phyloP scores from a whole-genome alignment of 2,113 vertebrate species.

The Charadrius vociferus region DNA sequence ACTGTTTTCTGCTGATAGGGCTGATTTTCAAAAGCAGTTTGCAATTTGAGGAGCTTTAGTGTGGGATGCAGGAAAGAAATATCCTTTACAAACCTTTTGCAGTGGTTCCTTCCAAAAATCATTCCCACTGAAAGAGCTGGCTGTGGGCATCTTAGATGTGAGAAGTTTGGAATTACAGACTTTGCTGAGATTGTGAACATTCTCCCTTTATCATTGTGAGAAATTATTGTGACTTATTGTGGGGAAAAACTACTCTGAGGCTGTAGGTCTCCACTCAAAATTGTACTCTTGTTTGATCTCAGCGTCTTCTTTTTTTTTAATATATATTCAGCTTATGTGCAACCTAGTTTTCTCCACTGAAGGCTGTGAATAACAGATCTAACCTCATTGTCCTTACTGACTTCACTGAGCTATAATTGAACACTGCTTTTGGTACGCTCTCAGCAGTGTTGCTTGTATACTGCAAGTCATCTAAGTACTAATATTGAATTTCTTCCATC shows the following conservation, averaged over 20 bases:
- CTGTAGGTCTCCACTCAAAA: not conserved
- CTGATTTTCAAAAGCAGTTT: not conserved
- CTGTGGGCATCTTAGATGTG: not conserved
- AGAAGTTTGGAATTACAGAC: not conserved
- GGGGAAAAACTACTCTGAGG: not conserved
- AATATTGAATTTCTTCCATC: constrained; percentile 71
- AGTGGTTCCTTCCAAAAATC: not conserved
- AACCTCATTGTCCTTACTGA: constrained; percentile 67
- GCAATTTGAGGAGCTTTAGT: not conserved
- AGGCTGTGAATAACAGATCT: constrained; percentile 62
- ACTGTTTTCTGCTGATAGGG: not conserved
- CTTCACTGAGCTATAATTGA: constrained; percentile 70
- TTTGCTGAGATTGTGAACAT: not conserved
- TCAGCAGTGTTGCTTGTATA: constrained; percentile 48
- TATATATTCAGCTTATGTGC: not conserved
- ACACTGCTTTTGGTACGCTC: constrained; percentile 42
- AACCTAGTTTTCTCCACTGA: constrained; percentile 61
- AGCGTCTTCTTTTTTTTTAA: not conserved
- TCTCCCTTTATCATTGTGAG: not conserved
- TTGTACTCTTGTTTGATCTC: not conserved
- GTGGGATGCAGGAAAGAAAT: not conserved
- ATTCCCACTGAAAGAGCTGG: not conserved
- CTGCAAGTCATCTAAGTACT: constrained; percentile 64
- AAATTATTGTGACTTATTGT: not conserved
- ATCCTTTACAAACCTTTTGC: not conserved